A percentile compares a stretch with the other conserved stretches of the same genome.
phyloP scores from a whole-genome alignment of 2,888 invertebrate species.

The Lacanobia wlatinum region DNA sequence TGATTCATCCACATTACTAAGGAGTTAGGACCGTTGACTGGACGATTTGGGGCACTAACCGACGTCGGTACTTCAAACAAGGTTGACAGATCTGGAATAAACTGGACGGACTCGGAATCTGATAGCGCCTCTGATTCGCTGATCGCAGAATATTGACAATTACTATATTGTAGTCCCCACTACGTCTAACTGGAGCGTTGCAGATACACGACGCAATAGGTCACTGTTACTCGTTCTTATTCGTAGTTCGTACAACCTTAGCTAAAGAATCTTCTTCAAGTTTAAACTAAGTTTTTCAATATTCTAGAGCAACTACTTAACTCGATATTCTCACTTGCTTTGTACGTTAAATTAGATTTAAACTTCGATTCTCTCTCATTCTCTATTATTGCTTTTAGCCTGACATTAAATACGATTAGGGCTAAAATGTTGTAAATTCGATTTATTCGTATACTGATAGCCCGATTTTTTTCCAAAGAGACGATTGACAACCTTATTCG shows the following conservation, averaged over 20 bases:
- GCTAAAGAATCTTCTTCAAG: neutral
- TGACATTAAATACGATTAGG: slow-evolving; percentile 1
- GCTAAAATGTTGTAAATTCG: slow-evolving; percentile 24
- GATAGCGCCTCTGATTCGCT: slow-evolving; percentile 28
- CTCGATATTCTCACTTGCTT: slow-evolving; percentile 27
- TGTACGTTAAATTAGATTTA: slow-evolving; percentile 33
- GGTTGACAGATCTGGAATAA: slow-evolving; percentile 58
- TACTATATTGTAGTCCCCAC: slow-evolving; percentile 8
- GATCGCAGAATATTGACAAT: slow-evolving; percentile 36
- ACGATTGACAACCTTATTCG: slow-evolving; percentile 42
- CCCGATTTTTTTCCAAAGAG: slow-evolving; percentile 7
- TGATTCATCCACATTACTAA: slow-evolving; percentile 69
- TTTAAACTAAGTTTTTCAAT: slow-evolving; percentile 19
- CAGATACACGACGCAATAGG: slow-evolving; percentile 25
- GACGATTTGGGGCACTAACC: slow-evolving; percentile 58
- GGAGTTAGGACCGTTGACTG: slow-evolving; percentile 51
- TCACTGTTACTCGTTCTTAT: slow-evolving; percentile 1
- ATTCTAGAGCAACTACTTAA: slow-evolving; percentile 22
- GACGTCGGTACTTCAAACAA: slow-evolving; percentile 39
- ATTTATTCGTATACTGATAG: slow-evolving; percentile 14
- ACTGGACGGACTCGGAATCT: slow-evolving; percentile 44
- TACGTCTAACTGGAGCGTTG: slow-evolving; percentile 21
- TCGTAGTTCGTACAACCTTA: neutral
- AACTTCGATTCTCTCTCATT: slow-evolving; percentile 20
- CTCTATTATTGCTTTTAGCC: neutral